phyloP scores from a whole-genome alignment of 2,113 vertebrate species.

The Leiothrix lutea region DNA sequence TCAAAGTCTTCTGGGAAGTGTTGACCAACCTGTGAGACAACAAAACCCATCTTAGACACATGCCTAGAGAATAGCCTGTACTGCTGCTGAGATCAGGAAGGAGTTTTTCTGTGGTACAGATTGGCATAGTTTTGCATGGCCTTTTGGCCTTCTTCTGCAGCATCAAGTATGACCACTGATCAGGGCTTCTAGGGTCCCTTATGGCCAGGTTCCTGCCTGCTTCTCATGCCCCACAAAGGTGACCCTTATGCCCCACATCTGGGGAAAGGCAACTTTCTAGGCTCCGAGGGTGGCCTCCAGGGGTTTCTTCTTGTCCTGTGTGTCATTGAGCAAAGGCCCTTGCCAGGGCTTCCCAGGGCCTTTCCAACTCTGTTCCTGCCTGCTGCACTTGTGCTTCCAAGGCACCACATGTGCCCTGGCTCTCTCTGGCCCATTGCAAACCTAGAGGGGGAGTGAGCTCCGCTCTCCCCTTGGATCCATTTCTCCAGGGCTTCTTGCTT shows the following conservation, averaged over 20 bases:
- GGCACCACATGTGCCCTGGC: fast-evolving
- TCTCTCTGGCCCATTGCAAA: not conserved
- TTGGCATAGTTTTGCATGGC: fast-evolving
- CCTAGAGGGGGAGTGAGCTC: fast-evolving
- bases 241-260: not conserved
- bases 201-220: not conserved
- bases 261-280: not conserved
- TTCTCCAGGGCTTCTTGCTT: not conserved
- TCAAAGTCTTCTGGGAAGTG: not conserved
- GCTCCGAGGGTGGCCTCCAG: not conserved
- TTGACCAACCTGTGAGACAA: not conserved
- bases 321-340: not conserved
- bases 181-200: not conserved
- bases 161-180: not conserved
- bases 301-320: not conserved
- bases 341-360: not conserved
- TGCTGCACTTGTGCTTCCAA: not conserved
- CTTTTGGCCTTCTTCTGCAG: not conserved
- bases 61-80: not conserved
- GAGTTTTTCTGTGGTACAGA: not conserved
- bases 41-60: not conserved
- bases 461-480: not conserved
- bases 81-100: not conserved
- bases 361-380: not conserved
- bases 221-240: fast-evolving